Percentiles rank a stretch among this genome's conserved stretches.
Evolutionary conservation across 2,888 invertebrate species (phyloP).

Genomic region (Nephrotoma guestfalica): DNA sequence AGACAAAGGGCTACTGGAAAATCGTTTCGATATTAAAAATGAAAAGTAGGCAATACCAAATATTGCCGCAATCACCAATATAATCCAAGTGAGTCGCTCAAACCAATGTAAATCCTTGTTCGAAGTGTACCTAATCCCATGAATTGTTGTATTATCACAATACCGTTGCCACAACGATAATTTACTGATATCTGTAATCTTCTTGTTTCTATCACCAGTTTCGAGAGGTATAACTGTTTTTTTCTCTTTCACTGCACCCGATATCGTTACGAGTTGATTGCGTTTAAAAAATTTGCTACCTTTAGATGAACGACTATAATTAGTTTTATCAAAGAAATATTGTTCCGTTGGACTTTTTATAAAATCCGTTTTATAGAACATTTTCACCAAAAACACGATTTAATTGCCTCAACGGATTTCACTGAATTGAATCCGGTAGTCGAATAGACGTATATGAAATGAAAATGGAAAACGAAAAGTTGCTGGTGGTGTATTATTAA

Average conservation of each 20-base stretch:
- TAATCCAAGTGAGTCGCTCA: conserved; percentile 16
- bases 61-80: conserved; percentile 1
- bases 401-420: not conserved
- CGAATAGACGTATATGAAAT: not conserved
- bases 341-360: not conserved
- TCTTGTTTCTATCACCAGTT: not conserved
- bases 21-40: conserved; percentile 5
- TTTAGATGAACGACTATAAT: not conserved
- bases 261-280: not conserved
- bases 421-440: not conserved
- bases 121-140: conserved; percentile 26
- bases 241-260: not conserved
- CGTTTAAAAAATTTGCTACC: not conserved
- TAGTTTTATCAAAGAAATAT: not conserved
- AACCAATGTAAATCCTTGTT: conserved; percentile 20
- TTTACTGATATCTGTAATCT: not conserved
- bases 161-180: conserved; percentile 19
- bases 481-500: not conserved
- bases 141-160: conserved; percentile 25
- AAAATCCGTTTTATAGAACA: conserved; percentile 12
- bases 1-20: conserved; percentile 13
- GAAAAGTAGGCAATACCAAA: conserved; percentile 6
- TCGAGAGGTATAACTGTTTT: not conserved
- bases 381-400: not conserved
- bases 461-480: not conserved